Evolutionary conservation across 2,113 vertebrate genomes (phyloP).

Genomic region (Brachionichthys hirsutus): DNA sequence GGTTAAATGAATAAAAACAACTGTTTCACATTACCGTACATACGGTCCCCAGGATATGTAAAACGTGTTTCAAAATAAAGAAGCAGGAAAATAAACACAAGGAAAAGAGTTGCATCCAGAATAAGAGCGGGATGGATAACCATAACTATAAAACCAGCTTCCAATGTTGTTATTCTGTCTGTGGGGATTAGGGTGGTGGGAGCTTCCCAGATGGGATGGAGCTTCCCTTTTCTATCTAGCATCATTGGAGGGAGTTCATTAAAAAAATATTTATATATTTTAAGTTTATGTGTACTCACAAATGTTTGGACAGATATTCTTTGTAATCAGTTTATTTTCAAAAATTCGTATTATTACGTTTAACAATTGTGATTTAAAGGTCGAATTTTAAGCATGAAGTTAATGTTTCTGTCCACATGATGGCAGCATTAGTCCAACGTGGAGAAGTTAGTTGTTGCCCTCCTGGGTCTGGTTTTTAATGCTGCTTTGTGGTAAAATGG

Average conservation of each 20-base stretch:
- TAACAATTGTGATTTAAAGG: not conserved
- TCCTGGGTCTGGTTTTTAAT: not conserved
- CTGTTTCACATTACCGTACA: too few species aligned
- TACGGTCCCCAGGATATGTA: too few species aligned
- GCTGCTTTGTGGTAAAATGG: too few species aligned
- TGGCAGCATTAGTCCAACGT: constrained; percentile 38
- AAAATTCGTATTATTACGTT: not conserved
- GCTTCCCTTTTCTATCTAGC: not conserved
- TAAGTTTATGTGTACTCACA: not conserved
- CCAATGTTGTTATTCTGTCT: not conserved
- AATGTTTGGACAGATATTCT: not conserved
- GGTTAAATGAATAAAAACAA: too few species aligned
- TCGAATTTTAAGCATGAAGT: constrained; percentile 18
- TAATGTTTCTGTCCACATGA: constrained; percentile 41
- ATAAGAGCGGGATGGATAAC: not conserved
- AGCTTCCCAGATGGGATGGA: not conserved
- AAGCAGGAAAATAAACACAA: not conserved
- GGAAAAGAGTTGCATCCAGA: not conserved
- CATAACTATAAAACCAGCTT: not conserved
- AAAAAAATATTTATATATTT: not conserved
- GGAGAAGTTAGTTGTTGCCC: not conserved
- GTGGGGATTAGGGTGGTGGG: not conserved
- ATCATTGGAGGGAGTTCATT: not conserved
- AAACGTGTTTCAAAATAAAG: not conserved
- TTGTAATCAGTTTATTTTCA: not conserved